Evolutionary conservation across 2,113 vertebrate genomes (phyloP), one percentile per base, ranked within the genome.

Genomic region (Scomber scombrus): DNA sequence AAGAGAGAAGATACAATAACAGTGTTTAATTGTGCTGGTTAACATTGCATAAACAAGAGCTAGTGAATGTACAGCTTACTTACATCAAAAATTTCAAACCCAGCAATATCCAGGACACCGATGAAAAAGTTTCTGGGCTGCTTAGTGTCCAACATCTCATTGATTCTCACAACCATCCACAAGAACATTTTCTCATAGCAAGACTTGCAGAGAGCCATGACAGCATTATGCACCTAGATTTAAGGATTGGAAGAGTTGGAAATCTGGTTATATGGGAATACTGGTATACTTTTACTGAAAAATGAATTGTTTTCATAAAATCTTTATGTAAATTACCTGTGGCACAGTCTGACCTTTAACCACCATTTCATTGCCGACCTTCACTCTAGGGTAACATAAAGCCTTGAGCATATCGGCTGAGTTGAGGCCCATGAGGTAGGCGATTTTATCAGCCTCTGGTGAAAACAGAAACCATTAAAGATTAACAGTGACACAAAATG

Each of bases 21-120:
- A 40, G 9, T 40, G 34, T 8, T 40, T 40, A 8, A 40, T 40
- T 40, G 5, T 40, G 34, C 34, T 8, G 34, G 34, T 40, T 40
- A 6, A 40, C 34, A 40, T 8, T 40, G 34, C 7, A 40, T 40
- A 8, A 8, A 6, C 34, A 40, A 40, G 34, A 40, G 34, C 1
- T 40, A 40, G 4, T 34, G 31, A 47, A 18, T 43, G 9, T 11
- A 19, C 4, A 49, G 4, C 16, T 4, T 9, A 91, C 94, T 91
- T 71, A 95, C 95, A 87, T 95, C 94, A 83, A 95, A 95, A 34
- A 95, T 95, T 85, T 95, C 95, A 93, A 95, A 95, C 13, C 95
- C 95, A 79, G 95, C 95, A 80, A 95, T 95, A 56, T 95, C 94
- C 78, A 95, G 85, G 57, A 95, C 95, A 66, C 95, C 95, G n/a